Conservation (phyloP, 2,113 vertebrate species). For the Chionodraco myersi region DNA sequence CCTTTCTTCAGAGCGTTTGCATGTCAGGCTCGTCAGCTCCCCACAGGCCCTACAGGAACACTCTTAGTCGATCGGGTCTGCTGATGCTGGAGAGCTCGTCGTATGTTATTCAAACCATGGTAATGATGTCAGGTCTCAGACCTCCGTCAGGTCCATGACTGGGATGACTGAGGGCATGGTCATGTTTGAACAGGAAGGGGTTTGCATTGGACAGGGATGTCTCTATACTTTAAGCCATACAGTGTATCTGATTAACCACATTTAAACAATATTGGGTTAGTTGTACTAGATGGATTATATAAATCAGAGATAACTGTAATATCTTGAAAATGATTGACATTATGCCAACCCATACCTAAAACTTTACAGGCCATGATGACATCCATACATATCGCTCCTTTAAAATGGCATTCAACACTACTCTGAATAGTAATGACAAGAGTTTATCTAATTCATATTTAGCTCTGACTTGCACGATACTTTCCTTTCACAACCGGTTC, state of each 20-base stretch:
- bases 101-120: too few species aligned
- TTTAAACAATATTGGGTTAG: background rate
- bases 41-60: too few species aligned
- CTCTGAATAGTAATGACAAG: background rate
- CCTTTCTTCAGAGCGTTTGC: background rate
- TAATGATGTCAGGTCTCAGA: too few species aligned
- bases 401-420: background rate
- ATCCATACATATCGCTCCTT: background rate
- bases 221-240: background rate
- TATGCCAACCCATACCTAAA: background rate
- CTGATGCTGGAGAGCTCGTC: background rate
- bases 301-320: background rate
- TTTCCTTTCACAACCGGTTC: constrained; percentile 5
- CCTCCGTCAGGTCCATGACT: background rate
- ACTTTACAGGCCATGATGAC: background rate
- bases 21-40: background rate
- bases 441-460: background rate
- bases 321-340: background rate
- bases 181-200: background rate
- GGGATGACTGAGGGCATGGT: background rate
- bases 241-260: background rate
- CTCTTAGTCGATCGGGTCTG: background rate
- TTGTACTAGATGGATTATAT: background rate
- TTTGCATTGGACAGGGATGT: background rate
- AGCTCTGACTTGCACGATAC: background rate